A percentile compares a stretch with the other conserved stretches of the same genome.
Evolutionary conservation across 2,113 vertebrate species (phyloP).

Genomic region (Chunga burmeisteri): DNA sequence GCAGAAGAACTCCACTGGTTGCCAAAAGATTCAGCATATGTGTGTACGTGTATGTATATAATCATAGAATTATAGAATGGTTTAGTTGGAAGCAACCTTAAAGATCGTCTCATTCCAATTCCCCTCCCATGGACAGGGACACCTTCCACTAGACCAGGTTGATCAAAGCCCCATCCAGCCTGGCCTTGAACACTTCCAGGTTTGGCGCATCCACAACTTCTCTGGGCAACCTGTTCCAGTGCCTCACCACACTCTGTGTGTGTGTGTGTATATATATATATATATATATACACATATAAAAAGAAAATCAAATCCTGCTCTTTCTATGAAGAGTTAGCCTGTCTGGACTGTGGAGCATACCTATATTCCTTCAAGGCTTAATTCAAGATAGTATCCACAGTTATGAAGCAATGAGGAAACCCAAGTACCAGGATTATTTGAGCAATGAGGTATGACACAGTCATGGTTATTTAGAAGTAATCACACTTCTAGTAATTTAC

Average conservation of each 20-base stretch:
- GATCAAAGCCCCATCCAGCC: background rate
- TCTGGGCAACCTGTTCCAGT: background rate
- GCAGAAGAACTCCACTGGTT: background rate
- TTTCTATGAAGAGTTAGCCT: background rate
- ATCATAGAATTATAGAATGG: background rate
- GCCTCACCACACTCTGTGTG: background rate
- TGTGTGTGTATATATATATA: background rate
- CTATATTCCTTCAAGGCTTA: slow-evolving; percentile 1
- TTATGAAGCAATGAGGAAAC: background rate
- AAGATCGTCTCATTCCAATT: background rate
- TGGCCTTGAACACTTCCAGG: background rate
- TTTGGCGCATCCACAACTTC: background rate
- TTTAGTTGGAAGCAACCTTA: background rate
- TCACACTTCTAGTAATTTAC: background rate
- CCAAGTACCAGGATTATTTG: slow-evolving; percentile 27
- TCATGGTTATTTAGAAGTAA: slow-evolving; percentile 38
- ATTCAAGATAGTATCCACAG: background rate
- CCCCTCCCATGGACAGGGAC: background rate
- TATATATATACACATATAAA: background rate
- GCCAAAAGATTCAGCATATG: background rate
- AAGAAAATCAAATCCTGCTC: background rate
- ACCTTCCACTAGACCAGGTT: background rate
- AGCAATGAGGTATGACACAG: slow-evolving; percentile 8
- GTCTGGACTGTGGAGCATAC: background rate
- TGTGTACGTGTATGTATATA: background rate